Percentiles rank a stretch among this genome's conserved stretches.
These are phyloP conservation scores for Pyrgilauda ruficollis DNA, from an alignment of 2,113 vertebrate genomes.

Conservation along the genomic window DNA sequence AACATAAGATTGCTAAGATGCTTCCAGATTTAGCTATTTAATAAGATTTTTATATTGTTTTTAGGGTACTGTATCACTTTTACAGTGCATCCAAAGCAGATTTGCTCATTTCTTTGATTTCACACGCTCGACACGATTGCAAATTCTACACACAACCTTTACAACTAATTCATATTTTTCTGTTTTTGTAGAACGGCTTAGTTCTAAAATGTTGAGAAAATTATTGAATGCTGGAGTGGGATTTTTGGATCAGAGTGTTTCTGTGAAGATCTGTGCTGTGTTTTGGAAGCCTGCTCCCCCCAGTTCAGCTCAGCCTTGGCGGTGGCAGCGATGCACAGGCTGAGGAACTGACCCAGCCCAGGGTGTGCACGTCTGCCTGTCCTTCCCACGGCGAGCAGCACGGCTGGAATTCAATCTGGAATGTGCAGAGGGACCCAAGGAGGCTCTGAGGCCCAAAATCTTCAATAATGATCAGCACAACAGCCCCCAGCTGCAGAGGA, in stretches of 20 bases:
- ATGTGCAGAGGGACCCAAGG: background rate
- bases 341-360: background rate
- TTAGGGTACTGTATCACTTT: background rate
- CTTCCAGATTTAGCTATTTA: background rate
- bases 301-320: background rate
- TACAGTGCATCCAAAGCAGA: background rate
- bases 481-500: background rate
- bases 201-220: background rate
- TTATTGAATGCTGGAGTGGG: background rate
- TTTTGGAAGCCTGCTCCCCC: background rate
- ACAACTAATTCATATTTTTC: background rate
- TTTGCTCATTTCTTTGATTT: background rate
- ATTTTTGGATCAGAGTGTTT: background rate
- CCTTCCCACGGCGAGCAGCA: background rate
- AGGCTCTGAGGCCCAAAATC: background rate
- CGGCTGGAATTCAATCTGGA: background rate
- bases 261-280: background rate
- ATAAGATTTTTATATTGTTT: background rate
- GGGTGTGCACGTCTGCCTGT: fast-evolving
- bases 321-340: background rate
- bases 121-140: fast-evolving
- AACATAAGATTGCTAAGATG: background rate
- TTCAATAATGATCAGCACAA: background rate
- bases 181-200: fast-evolving
- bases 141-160: background rate